Evolutionary conservation across 2,797 vertebrate genomes (phyloP), one percentile per base, ranked within the genome.

Genomic region (Sebastes dallii): DNA sequence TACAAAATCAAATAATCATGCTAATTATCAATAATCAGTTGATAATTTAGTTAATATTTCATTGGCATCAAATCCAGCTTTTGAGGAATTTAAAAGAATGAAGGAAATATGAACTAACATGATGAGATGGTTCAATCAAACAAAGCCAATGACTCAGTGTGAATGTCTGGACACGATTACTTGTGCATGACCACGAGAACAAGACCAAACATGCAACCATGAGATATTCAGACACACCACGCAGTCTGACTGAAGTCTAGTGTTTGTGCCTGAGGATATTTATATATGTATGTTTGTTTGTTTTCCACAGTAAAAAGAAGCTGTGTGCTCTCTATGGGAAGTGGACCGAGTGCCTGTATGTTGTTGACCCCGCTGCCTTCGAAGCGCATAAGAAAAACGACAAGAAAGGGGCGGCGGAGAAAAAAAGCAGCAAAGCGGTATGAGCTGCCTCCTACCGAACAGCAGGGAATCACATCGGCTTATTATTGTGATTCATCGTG

Each of bases 301-400:
- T 69, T 60, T 71, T 66, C 32, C 14, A 10, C 94, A 99, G 98
- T 93, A 99, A 99, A 92, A 99, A 96, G 96, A 99, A 98, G 86
- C 92, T 98, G 10, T 97, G 96, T 70, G 96, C 97, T 0, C 95
- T 99, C 16, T 99, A 99, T 18, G 98, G 98, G 71, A 99, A 99
- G 89, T 99, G 98, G 98, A 99, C 98, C 0, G 98, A 99, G 80
- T 98, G 97, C 78, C 90, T 99, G 70, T 98, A 98, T 78, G 96
- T 96, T 0, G 92, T 97, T 4, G 97, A 99, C 86, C 89, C 96
- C 1, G 94, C 96, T 24, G 92, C 94, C 1, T 98, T 98, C 0
- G 98, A 99, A 3, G 93, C 97, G n/a, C 96, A 97, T 91, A 98
- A 97, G 92, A 99, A 98, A 88, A 96, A 93, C 1, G 97, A 98